Conservation (phyloP, 1,140 invertebrate species). For the Chlorops oryzae region DNA sequence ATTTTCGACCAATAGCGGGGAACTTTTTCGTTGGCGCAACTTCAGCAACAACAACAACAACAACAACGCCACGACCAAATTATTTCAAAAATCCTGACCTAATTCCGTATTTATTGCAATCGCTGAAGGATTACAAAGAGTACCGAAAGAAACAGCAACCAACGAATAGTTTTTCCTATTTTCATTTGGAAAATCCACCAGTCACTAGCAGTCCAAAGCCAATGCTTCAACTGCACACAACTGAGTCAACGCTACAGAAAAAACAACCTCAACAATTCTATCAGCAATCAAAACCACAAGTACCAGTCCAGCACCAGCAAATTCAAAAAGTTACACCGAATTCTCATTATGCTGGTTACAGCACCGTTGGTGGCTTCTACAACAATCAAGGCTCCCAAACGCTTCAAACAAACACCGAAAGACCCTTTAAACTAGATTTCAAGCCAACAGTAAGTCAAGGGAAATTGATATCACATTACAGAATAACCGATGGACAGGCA, state of each 20-base stretch:
- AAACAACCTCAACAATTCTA: conserved; percentile 1
- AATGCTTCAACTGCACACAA: neutral
- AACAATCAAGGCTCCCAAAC: no score
- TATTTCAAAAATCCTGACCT: conserved; percentile 21
- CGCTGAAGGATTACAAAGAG: conserved; percentile 34
- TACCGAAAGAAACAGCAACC: conserved; percentile 32
- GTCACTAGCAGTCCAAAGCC: neutral
- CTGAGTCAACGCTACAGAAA: conserved; percentile 11
- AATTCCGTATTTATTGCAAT: conserved; percentile 35
- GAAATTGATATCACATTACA: conserved; percentile 37
- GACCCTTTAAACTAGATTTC: conserved; percentile 5
- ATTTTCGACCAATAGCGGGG: conserved; percentile 37
- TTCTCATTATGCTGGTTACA: conserved; percentile 49
- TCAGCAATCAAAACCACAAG: neutral
- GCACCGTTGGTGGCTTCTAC: conserved; percentile 52
- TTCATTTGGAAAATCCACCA: conserved; percentile 38
- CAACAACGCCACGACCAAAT: neutral
- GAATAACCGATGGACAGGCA: conserved; percentile 18
- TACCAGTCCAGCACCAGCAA: no score
- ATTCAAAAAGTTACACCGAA: conserved; percentile 32
- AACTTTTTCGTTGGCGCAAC: conserved; percentile 22
- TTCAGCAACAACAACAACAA: conserved; percentile 17
- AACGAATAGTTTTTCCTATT: conserved; percentile 41
- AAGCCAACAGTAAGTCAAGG: conserved; percentile 16
- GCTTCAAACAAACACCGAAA: conserved; percentile 3